Base-by-base conservation (phyloP, 2,797 vertebrate genomes). In the Darevskia mixta region DNA sequence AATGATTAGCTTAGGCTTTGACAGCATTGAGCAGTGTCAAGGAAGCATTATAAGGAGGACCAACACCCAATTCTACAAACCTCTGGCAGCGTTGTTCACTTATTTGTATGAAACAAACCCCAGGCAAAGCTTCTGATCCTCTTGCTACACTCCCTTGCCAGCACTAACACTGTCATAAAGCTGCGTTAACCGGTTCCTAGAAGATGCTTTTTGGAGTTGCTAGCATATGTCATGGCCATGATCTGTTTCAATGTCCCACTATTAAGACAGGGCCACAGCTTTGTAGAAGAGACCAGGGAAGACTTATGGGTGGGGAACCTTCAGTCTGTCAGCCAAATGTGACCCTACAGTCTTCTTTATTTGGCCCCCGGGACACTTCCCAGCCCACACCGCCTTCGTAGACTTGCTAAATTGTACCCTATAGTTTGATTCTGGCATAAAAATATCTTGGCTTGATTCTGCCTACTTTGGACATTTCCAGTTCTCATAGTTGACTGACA, bases 71-170 rank as follows among this genome's bases (percentile, higher is more conserved):
- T 85, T 27, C 73, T 77, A 77, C 2, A 76, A 81, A 64, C 79
- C 58, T 38, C 83, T 87, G 35, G n/a, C 38, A 71, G 2, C 41
- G 5, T 11, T 87, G 1, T 78, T 87, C 6, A n/a, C 11, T 79
- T 55, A 71, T 88, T 85, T 76, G 32, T 79, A 55, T 80, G 83
- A 91, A 93, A 91, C 23, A 83, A 91, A 88, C 85, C 88, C 89
- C 80, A 64, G 11, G 25, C 77, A 78, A 49, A 75, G 79, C 86
- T 75, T 89, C 77, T 90, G 87, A 90, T 86, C 72, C 61, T 78
- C 32, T 90, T 76, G 0, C 86, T 61, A 69, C 90, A 89, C 58
- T 92, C 93, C 90, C 87, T 85, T 93, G 90, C 86, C 90, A 94
- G 85, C 45, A 85, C 0, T 25, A 0, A 94, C 92, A 73, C 49